Base-by-base conservation (phyloP, 1,140 invertebrate genomes). In the Drosophila eugracilis region DNA sequence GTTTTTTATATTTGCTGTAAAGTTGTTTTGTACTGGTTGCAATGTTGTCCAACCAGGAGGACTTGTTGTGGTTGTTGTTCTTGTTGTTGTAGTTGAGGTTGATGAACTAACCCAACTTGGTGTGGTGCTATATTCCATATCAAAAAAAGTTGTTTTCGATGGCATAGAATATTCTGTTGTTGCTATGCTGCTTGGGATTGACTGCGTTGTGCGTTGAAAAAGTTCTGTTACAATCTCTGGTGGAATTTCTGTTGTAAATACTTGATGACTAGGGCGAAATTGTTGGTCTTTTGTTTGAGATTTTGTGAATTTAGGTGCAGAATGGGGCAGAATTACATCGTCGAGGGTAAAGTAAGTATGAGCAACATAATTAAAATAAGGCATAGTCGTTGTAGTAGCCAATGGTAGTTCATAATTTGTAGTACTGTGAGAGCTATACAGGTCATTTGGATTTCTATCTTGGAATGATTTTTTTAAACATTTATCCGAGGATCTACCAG, bases 291-390 rank as follows among this genome's bases (percentile, higher is more conserved):
- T 37, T 15, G 60, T 10, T 1, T 15, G 26, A 7, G 58, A 28
- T 19, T 74, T 47, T 7, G 7, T 14, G 0, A 47, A 47, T 19
- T 48, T 48, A 3, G 48, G 37, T 6, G 41, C 32, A 14, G 66
- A 66, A 5, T 71, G 45, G 1, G 72, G 72, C 17, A 75, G 22
- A 39, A 75, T 75, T 0, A 75, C 72, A 34, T 75, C 72, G 14
- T 75, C 72, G 0, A 75, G 21, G 0, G 72, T 75, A 14, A 75
- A 75, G 26, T 57, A 75, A 9, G 72, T 75, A n/a, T 75, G 72
- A 10, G 70, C 73, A 22, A 75, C 62, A 39, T 75, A 75, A 14
- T 75, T 74, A 21, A 47, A 34, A 17, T 52, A 75, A 0, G 72
- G 71, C 6, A 75, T 5, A 10, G 15, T 66, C 4, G 72, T 75